Base-by-base conservation (phyloP, 2,113 vertebrate species). In the Calonectris borealis region DNA sequence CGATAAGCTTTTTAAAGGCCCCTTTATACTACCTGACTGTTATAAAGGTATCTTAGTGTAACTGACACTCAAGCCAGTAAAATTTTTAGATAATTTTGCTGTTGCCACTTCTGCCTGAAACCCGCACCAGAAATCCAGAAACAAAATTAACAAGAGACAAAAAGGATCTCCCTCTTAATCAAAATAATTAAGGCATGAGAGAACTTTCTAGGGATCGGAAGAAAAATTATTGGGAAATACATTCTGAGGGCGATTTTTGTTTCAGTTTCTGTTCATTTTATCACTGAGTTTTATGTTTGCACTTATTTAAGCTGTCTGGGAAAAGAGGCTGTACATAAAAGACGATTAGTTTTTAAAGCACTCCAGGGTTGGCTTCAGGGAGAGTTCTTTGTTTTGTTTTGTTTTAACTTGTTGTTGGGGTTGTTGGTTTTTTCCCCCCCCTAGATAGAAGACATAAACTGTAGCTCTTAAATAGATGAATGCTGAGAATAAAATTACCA, bases 331-430 rank as follows among this genome's bases (percentile, higher is more conserved):
- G 72, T 95, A 97, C 96, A 97, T 97, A 97, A 98, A 98, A 97
- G 94, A 95, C 90, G 69, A 98, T 98, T 96, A 97, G 97, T 96
- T 98, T 98, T 98, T 97, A 97, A 97, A 98, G 92, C 90, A 97
- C 96, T 98, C 95, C 64, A 93, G 97, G 94, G 97, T 7, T 97
- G 93, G 94, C 97, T 98, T 96, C 87, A 91, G 88, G 88, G 42
- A 80, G 46, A 95, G 29, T 90, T 91, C 85, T 94, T 94, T 95
- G 83, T 72, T 91, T 93, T 75, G 69, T 61, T 87, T 90, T 64
- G 68, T 26, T 96, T 96, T 96, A 92, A 92, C 81, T 93, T 91
- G 36, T 44, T 94, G 71, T 13, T 89, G 77, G 68, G 51, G 12
- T 66, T 69, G 44, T 40, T 90, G 58, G 6, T 1, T 78, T 57